Percentiles rank a stretch among this genome's conserved stretches.
Conservation (phyloP, 2,797 vertebrate genomes). For the Enteromius paludinosus region DNA sequence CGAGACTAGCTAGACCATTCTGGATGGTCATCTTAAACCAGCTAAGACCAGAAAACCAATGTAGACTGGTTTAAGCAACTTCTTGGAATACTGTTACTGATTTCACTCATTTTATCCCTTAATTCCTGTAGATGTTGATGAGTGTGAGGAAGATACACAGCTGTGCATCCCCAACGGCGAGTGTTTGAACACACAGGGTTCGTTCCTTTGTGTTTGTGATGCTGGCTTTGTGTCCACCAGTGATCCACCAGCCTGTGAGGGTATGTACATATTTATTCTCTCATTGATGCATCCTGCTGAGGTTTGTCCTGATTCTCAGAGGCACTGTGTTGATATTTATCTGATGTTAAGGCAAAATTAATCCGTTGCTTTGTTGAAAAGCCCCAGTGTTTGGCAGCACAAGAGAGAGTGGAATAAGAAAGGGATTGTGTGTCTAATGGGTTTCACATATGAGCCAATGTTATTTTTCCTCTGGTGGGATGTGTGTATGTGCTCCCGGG, state of each 20-base stretch:
- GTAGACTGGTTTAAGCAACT: not conserved
- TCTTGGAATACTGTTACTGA: not conserved
- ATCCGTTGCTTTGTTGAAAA: conserved; percentile 37
- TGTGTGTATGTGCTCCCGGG: conserved; percentile 19
- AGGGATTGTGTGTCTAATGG: conserved; percentile 51
- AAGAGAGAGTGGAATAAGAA: conserved; percentile 29
- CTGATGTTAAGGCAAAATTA: conserved; percentile 32
- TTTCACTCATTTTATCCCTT: conserved; percentile 8
- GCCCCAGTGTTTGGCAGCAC: conserved; percentile 26
- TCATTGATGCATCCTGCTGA: conserved; percentile 16
- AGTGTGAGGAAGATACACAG: conserved; percentile 85
- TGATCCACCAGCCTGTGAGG: conserved; percentile 83
- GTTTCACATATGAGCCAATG: conserved; percentile 56
- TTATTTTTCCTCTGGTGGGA: conserved; percentile 54
- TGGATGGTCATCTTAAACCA: not conserved
- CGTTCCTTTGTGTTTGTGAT: conserved; percentile 88
- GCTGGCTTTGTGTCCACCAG: conserved; percentile 83
- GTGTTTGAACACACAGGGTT: conserved; percentile 91
- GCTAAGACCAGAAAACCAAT: not conserved
- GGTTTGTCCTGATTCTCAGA: conserved; percentile 21
- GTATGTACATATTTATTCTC: conserved; percentile 71
- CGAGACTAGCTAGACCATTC: not conserved
- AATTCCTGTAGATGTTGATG: conserved; percentile 85
- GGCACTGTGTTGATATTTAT: conserved; percentile 24
- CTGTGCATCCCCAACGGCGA: conserved; percentile 84